Conservation (phyloP, 1,140 invertebrate genomes). For the Samia ricini region DNA sequence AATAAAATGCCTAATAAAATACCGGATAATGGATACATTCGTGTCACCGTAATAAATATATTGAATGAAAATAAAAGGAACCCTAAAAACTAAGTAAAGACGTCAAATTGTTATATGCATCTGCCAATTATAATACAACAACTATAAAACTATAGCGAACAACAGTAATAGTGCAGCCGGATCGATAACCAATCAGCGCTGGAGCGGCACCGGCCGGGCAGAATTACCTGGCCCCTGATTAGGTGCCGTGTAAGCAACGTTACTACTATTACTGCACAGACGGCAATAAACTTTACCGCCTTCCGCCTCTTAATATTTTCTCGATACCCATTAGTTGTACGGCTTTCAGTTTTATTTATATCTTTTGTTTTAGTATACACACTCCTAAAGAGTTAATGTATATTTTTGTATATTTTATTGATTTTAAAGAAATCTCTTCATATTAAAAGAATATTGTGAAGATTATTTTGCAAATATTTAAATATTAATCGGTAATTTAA, state of each 20-base stretch:
- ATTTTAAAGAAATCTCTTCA: not conserved
- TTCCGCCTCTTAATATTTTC: constrained; percentile 11
- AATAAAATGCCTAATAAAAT: too few relatives aligned
- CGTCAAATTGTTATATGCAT: not conserved
- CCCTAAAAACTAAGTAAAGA: not conserved
- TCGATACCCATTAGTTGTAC: constrained; percentile 7
- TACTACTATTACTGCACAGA: constrained; percentile 10
- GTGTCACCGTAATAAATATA: too few relatives aligned
- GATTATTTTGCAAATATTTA: too few relatives aligned
- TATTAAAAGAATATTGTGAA: too few relatives aligned
- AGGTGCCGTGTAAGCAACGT: constrained; percentile 15
- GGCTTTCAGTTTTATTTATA: not conserved
- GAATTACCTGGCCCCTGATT: constrained; percentile 16
- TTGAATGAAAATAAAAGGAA: too few relatives aligned
- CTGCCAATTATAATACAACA: not conserved
- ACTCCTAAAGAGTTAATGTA: not conserved
- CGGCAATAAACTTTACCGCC: constrained; percentile 12
- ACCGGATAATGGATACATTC: too few relatives aligned
- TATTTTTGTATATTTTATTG: not conserved
- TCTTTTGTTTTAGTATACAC: not conserved
- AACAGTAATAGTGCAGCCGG: constrained; percentile 9
- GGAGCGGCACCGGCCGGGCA: not conserved
- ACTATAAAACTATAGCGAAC: not conserved
- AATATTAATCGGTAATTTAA: too few relatives aligned
- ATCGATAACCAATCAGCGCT: constrained; percentile 16